Evolutionary conservation across 1,140 invertebrate species (phyloP), one percentile per base, ranked within the genome.

Genomic region (Hydropsyche tenuis): DNA sequence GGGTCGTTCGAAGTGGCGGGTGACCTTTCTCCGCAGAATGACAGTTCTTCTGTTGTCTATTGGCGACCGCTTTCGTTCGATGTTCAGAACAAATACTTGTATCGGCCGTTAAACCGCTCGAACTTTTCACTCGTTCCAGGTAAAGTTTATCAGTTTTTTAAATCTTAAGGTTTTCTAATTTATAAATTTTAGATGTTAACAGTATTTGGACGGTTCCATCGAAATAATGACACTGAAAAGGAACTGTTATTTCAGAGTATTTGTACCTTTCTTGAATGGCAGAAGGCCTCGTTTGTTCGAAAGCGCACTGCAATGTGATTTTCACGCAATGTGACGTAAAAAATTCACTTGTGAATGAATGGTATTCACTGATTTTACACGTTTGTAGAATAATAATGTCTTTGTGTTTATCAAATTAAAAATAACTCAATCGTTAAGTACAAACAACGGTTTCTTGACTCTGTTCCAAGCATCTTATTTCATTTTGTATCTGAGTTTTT

Each of bases 1-100:
- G 51, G 16, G 56, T 60, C 25, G 5, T 25, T 9, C 11, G 5
- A 6, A 22, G 56, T 22, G 56, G 9, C 23, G 7, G 7, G 56
- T 60, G 56, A 60, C 22, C 56, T 27, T 60, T 60, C 20, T 27
- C 56, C 14, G 22, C 2, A 4, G 22, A 60, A 60, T 60, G 56
- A 60, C 56, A 60, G 56, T 60, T 60, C 5, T 12, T 11, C 11
- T 25, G 22, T 60, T 60, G 56, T 60, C 56, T 60, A 60, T 23
- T 4, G 56, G 11, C 23, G 56, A 12, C 25, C 18, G 56, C 56
- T 60, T 18, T 60, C 56, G 25, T 22, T 6, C 22, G 20, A 60
- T 25, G 22, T 60, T 60, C 56, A 25, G 20, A 12, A 48, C 14
- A 60, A 11, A 25, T 9, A 60, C 6, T 14, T 3, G 6, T 20